Evolutionary conservation across 2,888 invertebrate species (phyloP).

Genomic region (Drosophila lacicola): DNA sequence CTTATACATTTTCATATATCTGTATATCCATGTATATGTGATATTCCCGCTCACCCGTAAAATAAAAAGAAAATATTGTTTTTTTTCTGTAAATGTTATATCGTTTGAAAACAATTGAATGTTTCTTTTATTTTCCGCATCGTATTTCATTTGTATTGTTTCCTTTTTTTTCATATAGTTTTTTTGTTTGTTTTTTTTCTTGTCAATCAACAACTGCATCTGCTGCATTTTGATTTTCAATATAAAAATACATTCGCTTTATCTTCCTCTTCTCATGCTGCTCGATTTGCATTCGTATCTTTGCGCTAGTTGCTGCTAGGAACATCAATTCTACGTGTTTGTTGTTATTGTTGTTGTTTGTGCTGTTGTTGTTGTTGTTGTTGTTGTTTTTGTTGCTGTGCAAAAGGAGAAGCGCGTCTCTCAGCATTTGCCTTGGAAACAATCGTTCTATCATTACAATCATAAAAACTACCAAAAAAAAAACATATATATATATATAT

Average conservation of each 20-base stretch:
- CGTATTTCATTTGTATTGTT: constrained; percentile 29
- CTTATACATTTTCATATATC: neutral
- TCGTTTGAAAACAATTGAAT: constrained; percentile 65
- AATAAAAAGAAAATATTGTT: constrained; percentile 33
- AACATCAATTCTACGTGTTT: constrained; percentile 50
- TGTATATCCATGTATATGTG: neutral
- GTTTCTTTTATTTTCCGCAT: constrained; percentile 60
- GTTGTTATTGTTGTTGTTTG: constrained; percentile 20
- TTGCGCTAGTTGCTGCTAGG: constrained; percentile 52
- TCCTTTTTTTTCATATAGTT: constrained; percentile 11
- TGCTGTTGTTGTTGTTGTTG: constrained; percentile 28
- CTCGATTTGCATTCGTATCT: constrained; percentile 16
- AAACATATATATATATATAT: constrained; percentile 7
- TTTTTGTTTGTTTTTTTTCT: constrained; percentile 18
- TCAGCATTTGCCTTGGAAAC: constrained; percentile 16
- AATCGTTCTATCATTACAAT: constrained; percentile 40
- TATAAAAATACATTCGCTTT: constrained; percentile 44
- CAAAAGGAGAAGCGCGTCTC: constrained; percentile 11
- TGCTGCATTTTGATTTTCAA: constrained; percentile 24
- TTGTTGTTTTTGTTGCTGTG: constrained; percentile 27
- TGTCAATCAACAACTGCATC: constrained; percentile 17
- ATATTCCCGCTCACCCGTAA: constrained; percentile 1
- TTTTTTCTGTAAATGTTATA: constrained; percentile 49
- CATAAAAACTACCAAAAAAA: constrained; percentile 45
- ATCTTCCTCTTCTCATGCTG: neutral